These are phyloP conservation scores for Momotus momota DNA, from an alignment of 2,797 vertebrate genomes.

Conservation along the genomic window DNA sequence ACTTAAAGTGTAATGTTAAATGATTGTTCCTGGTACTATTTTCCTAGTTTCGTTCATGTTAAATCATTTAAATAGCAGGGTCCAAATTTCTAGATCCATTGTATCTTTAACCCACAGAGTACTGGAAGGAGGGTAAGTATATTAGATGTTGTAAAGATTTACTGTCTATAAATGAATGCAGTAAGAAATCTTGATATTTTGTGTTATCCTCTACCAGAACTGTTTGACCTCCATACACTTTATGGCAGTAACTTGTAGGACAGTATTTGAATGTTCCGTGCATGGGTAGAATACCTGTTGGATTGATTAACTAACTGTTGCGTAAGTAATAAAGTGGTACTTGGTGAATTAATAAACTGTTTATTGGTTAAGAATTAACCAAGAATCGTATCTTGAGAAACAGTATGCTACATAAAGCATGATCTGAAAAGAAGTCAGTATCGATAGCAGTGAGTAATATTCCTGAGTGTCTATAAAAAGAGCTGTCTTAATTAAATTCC, in stretches of 20 bases:
- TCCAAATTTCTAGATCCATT: background rate
- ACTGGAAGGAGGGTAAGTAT: background rate
- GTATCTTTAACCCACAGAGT: background rate
- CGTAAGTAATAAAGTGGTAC: conserved; percentile 24
- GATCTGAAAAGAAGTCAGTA: background rate
- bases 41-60: background rate
- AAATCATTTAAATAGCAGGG: background rate
- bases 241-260: background rate
- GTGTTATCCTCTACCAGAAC: background rate
- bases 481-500: conserved; percentile 16
- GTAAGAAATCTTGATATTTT: background rate
- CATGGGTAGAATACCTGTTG: conserved; percentile 3
- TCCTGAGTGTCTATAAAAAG: background rate
- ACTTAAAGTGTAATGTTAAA: background rate
- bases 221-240: background rate
- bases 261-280: background rate
- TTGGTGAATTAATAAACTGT: conserved; percentile 57
- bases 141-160: background rate
- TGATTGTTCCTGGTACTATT: background rate
- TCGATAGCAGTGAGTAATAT: background rate
- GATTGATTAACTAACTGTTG: conserved; percentile 47
- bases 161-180: background rate
- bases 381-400: conserved; percentile 35
- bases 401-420: conserved; percentile 38
- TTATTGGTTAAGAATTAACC: conserved; percentile 58